Base-by-base conservation (phyloP, 2,888 invertebrate species). In the Xylota segnis region DNA sequence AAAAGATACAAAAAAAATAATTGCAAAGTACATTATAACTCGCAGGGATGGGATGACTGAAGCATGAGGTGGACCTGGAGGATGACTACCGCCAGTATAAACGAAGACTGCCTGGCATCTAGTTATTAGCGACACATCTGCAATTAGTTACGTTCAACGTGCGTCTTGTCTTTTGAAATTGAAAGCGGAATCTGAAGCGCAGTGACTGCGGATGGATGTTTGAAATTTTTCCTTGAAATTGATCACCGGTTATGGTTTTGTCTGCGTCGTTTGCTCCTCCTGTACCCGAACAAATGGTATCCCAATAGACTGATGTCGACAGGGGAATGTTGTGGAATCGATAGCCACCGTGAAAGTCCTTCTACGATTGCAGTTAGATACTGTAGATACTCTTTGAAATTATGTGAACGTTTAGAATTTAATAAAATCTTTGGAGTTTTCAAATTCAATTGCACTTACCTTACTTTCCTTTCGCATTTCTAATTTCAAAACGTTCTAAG, bases 41-140 rank as follows among this genome's bases (percentile, higher is more conserved):
- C 16, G 14, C 9, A 54, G 23, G 16, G 7, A 16, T 45, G 37
- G 43, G 29, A 61, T 23, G 40, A 32, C 47, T 14, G 29, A 66
- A 29, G 65, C 12, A 0, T 45, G 5, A 78, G 70, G 77, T 32
- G 54, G 77, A 56, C 23, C 45, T 45, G 27, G 40, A 52, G 59
- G 59, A 66, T 45, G 77, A 32, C 66, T 66, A 50, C 70, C 40
- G 70, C 54, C 82, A 63, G 76, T 52, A 50, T 59, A 72, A 37
- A 78, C 50, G 54, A 74, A 47, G 61, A 29, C 65, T 66, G 18
- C 47, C n/a, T 58, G 59, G 43, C 61, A 72, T 45, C 29, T 65
- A 71, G 56, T 70, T 63, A 74, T 79, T 74, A 79, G 74, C 74
- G 68, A 79, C 61, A 70, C 58, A 54, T 43, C 54, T 81, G 32